Conservation (phyloP, 2,888 invertebrate genomes). For the Campoletis raptor region DNA sequence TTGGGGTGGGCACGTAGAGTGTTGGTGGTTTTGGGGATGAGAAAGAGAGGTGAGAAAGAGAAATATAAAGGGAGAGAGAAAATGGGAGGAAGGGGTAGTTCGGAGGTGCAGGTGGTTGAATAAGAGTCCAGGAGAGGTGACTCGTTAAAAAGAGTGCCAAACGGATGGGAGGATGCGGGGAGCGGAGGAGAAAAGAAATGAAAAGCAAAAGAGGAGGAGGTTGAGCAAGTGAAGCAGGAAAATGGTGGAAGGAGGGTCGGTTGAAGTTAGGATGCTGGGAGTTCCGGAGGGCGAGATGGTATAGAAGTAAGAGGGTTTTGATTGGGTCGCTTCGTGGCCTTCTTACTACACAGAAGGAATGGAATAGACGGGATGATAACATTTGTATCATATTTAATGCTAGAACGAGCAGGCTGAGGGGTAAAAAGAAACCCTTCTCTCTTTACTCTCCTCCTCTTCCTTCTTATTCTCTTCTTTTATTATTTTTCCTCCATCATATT, state of each 20-base stretch:
- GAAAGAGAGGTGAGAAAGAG: slow-evolving; percentile 57
- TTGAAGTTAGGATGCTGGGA: slow-evolving; percentile 25
- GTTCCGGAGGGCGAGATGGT: slow-evolving; percentile 32
- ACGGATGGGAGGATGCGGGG: slow-evolving; percentile 28
- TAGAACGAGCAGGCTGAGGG: slow-evolving; percentile 81
- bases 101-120: slow-evolving; percentile 69
- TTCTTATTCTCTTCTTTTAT: slow-evolving; percentile 64
- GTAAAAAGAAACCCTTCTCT: slow-evolving; percentile 75
- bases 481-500: slow-evolving; percentile 63
- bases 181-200: slow-evolving; percentile 4
- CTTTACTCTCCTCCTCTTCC: slow-evolving; percentile 56
- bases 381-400: slow-evolving; percentile 83
- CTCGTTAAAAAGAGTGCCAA: slow-evolving; percentile 29
- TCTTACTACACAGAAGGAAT: slow-evolving; percentile 70
- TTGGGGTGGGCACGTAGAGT: slow-evolving; percentile 54
- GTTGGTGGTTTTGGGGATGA: slow-evolving; percentile 73
- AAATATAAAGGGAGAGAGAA: slow-evolving; percentile 54
- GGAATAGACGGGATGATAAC: slow-evolving; percentile 83
- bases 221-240: slow-evolving; percentile 29
- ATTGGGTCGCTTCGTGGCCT: slow-evolving; percentile 66
- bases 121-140: slow-evolving; percentile 71
- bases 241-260: neutral
- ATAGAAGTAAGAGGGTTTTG: slow-evolving; percentile 47
- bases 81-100: neutral
- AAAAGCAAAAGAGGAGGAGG: slow-evolving; percentile 28